phyloP scores from a whole-genome alignment of 2,113 vertebrate species.

The Corydoras sp. region DNA sequence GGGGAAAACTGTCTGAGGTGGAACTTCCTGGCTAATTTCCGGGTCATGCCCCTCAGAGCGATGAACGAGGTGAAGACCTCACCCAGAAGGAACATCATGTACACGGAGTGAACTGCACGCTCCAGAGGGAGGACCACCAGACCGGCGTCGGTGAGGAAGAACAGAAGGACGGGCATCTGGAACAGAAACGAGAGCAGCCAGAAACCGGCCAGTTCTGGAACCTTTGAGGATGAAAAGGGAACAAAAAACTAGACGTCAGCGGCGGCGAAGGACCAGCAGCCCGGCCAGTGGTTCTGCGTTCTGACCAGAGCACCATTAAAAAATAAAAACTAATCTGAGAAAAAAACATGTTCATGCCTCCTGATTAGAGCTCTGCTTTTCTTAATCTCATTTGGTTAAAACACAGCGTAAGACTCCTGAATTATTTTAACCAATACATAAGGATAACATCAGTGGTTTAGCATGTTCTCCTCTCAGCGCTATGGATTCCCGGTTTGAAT shows the following conservation, averaged over 20 bases:
- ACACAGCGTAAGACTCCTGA: too few relatives aligned
- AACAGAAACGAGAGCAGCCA: slow-evolving; percentile 75
- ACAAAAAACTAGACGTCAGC: not conserved
- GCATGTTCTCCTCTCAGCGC: too few relatives aligned
- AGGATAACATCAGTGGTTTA: too few relatives aligned
- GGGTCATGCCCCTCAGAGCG: slow-evolving; percentile 67
- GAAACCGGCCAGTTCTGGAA: slow-evolving; percentile 78
- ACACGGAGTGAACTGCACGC: slow-evolving; percentile 61
- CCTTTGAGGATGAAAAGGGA: slow-evolving; percentile 55
- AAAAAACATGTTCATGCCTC: too few relatives aligned
- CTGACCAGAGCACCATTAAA: too few relatives aligned
- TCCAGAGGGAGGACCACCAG: slow-evolving; percentile 71
- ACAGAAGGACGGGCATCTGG: slow-evolving; percentile 78
- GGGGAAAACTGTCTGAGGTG: slow-evolving; percentile 61
- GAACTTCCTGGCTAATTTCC: slow-evolving; percentile 68
- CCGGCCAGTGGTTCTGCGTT: too few relatives aligned
- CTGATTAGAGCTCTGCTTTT: too few relatives aligned
- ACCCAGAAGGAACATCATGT: slow-evolving; percentile 63
- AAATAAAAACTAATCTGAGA: too few relatives aligned
- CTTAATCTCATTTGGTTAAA: too few relatives aligned
- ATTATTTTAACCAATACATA: not conserved
- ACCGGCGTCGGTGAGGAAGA: slow-evolving; percentile 70
- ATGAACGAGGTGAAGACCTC: slow-evolving; percentile 66
- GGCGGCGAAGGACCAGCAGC: too few relatives aligned
- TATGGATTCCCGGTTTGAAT: too few relatives aligned